Evolutionary conservation across 2,888 invertebrate species (phyloP).

Genomic region (Chouioia cunea): DNA sequence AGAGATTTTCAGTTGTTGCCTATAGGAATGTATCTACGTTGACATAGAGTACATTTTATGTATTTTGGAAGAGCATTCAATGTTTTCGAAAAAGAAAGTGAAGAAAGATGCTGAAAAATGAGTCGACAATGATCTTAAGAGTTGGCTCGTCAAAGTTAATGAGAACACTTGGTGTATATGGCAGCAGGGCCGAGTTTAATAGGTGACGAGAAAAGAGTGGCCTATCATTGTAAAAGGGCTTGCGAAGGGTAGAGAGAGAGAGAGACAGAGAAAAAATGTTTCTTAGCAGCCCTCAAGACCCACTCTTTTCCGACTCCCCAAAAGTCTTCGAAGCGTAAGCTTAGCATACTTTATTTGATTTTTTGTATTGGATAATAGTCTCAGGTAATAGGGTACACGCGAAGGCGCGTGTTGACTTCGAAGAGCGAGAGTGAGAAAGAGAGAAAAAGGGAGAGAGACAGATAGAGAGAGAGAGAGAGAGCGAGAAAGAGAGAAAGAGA

Average conservation of each 20-base stretch:
- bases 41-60: not conserved
- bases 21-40: slow-evolving; percentile 5
- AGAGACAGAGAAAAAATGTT: slow-evolving; percentile 22
- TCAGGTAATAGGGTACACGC: slow-evolving; percentile 65
- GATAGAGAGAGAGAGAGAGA: no score
- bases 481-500: no score
- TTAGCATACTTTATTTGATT: slow-evolving; percentile 69
- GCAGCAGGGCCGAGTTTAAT: no score
- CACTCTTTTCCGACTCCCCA: slow-evolving; percentile 51
- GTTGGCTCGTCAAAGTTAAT: no score
- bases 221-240: slow-evolving; percentile 23
- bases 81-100: no score
- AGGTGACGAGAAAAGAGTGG: no score
- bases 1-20: slow-evolving; percentile 8
- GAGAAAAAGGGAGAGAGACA: no score
- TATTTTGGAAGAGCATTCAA: no score
- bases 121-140: no score
- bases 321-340: slow-evolving; percentile 61
- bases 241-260: slow-evolving; percentile 16
- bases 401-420: slow-evolving; percentile 28
- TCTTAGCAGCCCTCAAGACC: slow-evolving; percentile 53
- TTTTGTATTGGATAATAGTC: slow-evolving; percentile 69
- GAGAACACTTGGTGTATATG: no score
- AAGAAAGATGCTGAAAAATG: no score
- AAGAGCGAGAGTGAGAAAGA: slow-evolving; percentile 10